Percentiles rank a stretch among this genome's conserved stretches.
phyloP scores from a whole-genome alignment of 2,113 vertebrate species.

The Rhinoptilus africanus region DNA sequence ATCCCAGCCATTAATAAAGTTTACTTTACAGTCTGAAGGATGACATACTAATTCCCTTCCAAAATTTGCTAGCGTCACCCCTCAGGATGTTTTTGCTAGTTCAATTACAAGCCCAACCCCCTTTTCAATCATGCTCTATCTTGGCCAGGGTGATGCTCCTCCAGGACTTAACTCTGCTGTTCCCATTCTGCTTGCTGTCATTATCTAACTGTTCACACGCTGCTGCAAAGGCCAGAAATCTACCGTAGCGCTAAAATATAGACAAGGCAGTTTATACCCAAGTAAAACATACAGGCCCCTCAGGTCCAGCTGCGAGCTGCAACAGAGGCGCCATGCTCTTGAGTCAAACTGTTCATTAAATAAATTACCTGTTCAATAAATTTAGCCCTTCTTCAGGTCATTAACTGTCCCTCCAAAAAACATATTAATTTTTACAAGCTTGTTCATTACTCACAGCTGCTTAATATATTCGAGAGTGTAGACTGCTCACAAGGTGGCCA shows the following conservation, averaged over 20 bases:
- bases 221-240: neutral
- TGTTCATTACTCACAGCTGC: neutral
- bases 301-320: neutral
- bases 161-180: neutral
- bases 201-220: neutral
- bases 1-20: neutral
- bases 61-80: neutral
- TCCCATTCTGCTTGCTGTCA: neutral
- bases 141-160: neutral
- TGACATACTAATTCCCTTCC: neutral
- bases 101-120: neutral
- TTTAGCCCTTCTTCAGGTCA: neutral
- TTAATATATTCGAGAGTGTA: neutral
- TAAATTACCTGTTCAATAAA: neutral
- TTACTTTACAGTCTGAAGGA: neutral
- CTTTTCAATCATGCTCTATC: neutral
- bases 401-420: neutral
- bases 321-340: neutral
- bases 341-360: neutral
- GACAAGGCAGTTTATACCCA: neutral
- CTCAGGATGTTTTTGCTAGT: neutral
- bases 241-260: neutral
- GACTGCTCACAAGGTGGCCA: neutral
- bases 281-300: neutral
- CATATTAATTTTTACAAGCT: neutral